These are phyloP conservation scores for Phyllostomus hastatus DNA, from an alignment of 2,113 vertebrate genomes.

Conservation along the genomic window DNA sequence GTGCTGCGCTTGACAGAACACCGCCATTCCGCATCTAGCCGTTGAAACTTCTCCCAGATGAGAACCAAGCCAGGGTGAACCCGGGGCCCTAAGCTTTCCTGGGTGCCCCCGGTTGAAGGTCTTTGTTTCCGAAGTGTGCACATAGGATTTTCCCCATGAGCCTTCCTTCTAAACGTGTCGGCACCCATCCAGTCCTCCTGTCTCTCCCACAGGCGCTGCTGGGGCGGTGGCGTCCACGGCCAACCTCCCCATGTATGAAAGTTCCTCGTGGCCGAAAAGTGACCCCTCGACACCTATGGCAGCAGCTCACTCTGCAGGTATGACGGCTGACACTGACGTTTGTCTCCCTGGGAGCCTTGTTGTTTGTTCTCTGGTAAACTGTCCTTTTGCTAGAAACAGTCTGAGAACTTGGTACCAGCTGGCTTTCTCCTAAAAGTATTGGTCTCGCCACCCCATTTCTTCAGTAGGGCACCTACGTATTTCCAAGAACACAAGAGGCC, in stretches of 20 bases:
- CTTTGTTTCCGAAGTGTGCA: neutral
- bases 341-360: neutral
- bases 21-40: neutral
- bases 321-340: neutral
- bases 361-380: neutral
- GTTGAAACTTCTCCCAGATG: neutral
- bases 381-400: neutral
- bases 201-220: neutral
- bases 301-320: neutral
- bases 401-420: neutral
- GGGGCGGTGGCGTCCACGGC: neutral
- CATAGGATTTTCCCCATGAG: neutral
- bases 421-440: neutral
- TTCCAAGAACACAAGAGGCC: neutral
- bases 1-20: neutral
- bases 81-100: neutral
- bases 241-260: neutral
- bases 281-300: neutral
- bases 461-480: neutral
- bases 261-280: neutral
- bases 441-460: neutral
- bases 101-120: neutral
- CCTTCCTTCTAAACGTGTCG: neutral
- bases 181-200: neutral
- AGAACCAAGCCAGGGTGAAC: neutral